Base-by-base conservation (phyloP, 35 echinoderm and acorn worm genomes). In the Anneissia japonica region DNA sequence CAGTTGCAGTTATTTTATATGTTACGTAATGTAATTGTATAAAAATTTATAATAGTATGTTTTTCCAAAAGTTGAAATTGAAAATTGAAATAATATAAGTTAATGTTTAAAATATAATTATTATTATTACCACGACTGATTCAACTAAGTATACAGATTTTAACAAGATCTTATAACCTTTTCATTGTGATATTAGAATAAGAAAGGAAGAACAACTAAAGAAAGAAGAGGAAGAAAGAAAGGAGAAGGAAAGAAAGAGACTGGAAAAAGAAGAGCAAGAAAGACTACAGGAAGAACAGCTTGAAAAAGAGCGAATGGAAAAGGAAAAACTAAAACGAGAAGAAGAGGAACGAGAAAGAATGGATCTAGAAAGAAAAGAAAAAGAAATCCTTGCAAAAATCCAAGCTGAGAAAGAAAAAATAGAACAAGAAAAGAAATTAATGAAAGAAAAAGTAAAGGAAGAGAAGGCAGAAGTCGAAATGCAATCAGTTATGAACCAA, bases 361-460 rank as follows among this genome's bases (percentile, higher is more conserved):
- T 46, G 30, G 87, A 90, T 64, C 38, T 97, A 75, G 88, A 97
- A 35, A 40, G 78, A 31, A 92, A 90, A 83, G 89, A 87, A 41
- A 79, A 97, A 79, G 91, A 97, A 39, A 97, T 97, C 73, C 77
- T 97, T 75, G 81, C 84, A 21, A 93, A 93, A 76, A 97, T 97
- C 33, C 81, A 86, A 80, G 79, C 64, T 19, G 93, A 95, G 73
- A 88, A 38, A 82, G 46, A 73, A 30, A 80, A 74, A 35, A 41
- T 32, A 34, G 46, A 81, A 41, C 35, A 12, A 32, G n/a, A n/a
- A n/a, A n/a, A n/a, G n/a, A n/a, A n/a, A n/a, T n/a, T n/a, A n/a
- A n/a, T n/a, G n/a, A n/a, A 46, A 41, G 30, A 39, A 21, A 41
- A 82, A 19, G 38, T 82, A 36, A 32, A 41, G 14, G 39, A 41